Evolutionary conservation across 2,797 vertebrate genomes (phyloP).

Genomic region (Phrynocephalus guinanensis): DNA sequence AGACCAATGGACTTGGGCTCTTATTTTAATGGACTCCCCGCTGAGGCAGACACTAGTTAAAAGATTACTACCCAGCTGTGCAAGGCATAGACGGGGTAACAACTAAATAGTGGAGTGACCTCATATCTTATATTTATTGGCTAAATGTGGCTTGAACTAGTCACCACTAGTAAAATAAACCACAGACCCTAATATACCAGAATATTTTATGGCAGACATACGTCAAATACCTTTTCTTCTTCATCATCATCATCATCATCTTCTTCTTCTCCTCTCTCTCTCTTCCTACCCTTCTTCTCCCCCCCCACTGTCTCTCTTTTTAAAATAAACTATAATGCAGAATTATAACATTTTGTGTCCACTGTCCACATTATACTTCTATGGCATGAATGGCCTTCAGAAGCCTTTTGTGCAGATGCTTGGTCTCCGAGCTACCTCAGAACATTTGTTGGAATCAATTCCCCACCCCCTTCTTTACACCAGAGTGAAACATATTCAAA

Average conservation of each 20-base stretch:
- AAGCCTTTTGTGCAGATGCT: slow-evolving; percentile 1
- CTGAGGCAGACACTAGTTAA: slow-evolving; percentile 62
- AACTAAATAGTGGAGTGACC: slow-evolving; percentile 56
- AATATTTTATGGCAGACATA: slow-evolving; percentile 59
- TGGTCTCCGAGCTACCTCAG: background rate
- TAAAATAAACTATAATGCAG: slow-evolving; percentile 9
- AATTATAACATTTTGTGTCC: background rate
- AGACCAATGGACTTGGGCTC: slow-evolving; percentile 58
- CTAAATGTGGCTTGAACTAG: slow-evolving; percentile 66
- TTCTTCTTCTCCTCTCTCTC: slow-evolving; percentile 7
- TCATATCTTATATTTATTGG: slow-evolving; percentile 70
- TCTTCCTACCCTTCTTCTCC: background rate
- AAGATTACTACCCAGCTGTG: slow-evolving; percentile 67
- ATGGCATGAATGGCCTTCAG: slow-evolving; percentile 21
- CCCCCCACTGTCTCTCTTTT: background rate
- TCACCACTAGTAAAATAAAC: slow-evolving; percentile 73
- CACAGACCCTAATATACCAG: slow-evolving; percentile 56
- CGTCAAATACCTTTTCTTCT: slow-evolving; percentile 43
- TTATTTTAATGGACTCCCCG: slow-evolving; percentile 65
- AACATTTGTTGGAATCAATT: slow-evolving; percentile 1
- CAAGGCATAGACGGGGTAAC: slow-evolving; percentile 57
- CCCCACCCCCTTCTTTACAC: background rate
- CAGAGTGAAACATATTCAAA: background rate
- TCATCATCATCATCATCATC: too few species aligned
- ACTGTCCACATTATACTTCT: slow-evolving; percentile 38